A percentile compares a stretch with the other conserved stretches of the same genome.
These are phyloP conservation scores for Talpa occidentalis DNA, from an alignment of 2,113 vertebrate species.

Conservation along the genomic window DNA sequence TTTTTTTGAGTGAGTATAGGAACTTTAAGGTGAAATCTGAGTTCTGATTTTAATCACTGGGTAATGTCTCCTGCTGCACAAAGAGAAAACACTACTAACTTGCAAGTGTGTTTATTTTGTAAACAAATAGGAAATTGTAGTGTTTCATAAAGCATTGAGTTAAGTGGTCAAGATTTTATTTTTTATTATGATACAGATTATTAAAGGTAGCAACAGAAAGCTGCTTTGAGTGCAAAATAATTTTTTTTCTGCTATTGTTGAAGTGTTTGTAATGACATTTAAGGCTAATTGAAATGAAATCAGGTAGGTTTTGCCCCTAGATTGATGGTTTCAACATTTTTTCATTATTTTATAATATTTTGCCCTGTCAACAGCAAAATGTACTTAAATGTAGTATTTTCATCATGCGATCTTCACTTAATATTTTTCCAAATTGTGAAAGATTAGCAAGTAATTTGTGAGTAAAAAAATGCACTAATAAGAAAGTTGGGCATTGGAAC, in stretches of 20 bases:
- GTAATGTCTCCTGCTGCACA: not conserved
- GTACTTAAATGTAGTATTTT: slow-evolving; percentile 71
- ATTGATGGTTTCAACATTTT: slow-evolving; percentile 85
- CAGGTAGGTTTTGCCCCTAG: slow-evolving; percentile 76
- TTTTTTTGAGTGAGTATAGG: not conserved
- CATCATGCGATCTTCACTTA: slow-evolving; percentile 48
- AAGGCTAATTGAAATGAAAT: slow-evolving; percentile 82
- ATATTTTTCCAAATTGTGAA: not conserved
- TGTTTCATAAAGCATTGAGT: slow-evolving; percentile 53
- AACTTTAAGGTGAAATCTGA: not conserved
- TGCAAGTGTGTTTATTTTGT: not conserved
- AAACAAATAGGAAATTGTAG: not conserved
- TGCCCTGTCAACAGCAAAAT: slow-evolving; percentile 50
- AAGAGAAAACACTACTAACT: not conserved
- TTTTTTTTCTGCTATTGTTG: slow-evolving; percentile 79
- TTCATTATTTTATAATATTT: slow-evolving; percentile 78
- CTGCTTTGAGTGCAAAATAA: slow-evolving; percentile 83
- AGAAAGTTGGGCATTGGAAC: not conserved
- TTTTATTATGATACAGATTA: slow-evolving; percentile 81
- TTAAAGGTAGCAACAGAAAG: slow-evolving; percentile 63
- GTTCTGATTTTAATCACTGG: not conserved
- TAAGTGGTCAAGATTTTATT: slow-evolving; percentile 49
- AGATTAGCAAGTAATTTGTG: not conserved
- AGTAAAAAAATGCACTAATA: too few relatives aligned
- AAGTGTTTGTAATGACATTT: slow-evolving; percentile 83